Base-by-base conservation (phyloP, 2,113 vertebrate genomes). In the Verasper variegatus region DNA sequence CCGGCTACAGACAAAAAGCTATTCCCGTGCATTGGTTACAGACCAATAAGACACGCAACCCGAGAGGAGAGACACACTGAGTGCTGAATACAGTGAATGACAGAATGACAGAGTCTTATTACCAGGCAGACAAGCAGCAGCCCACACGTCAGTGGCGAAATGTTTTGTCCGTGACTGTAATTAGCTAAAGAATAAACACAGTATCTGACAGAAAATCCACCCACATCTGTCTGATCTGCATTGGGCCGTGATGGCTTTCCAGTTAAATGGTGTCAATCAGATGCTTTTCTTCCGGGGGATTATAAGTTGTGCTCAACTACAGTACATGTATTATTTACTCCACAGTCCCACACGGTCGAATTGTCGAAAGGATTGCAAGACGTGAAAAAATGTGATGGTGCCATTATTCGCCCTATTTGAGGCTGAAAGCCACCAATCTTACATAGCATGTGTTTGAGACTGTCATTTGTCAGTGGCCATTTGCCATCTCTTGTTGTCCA, bases 401-500 rank as follows among this genome's bases (percentile, higher is more conserved):
- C 45, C 17, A 6, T 49, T 18, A 49, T 49, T 18, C 45, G 45
- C 45, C 58, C 42, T 61, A 31, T 59, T 63, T 79, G 42, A 37
- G 23, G 64, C 17, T 57, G 20, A 82, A 85, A 86, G 21, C 23
- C 62, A 49, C 52, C 71, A 37, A 52, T 82, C 67, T 47, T 55
- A 27, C 54, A 35, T 26, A 56, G 75, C 71, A 52, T 49, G 45
- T 49, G 45, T 49, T 49, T 17, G 17, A 49, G 5, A 18, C 15
- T 18, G 45, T 71, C 62, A 79, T 73, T 79, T 80, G 76, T 72
- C 80, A 68, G 75, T 70, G 76, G 84, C 83, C 80, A 67, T 74
- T 71, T 87, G 78, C 76, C 83, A 83, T 74, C 60, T 87, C 82
- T 78, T 81, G 78, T 86, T 74, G 78, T 84, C 83, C 84, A 81